These are phyloP conservation scores for Triops longicaudatus DNA, from an alignment of 1,140 invertebrate genomes.

Conservation along the genomic window DNA sequence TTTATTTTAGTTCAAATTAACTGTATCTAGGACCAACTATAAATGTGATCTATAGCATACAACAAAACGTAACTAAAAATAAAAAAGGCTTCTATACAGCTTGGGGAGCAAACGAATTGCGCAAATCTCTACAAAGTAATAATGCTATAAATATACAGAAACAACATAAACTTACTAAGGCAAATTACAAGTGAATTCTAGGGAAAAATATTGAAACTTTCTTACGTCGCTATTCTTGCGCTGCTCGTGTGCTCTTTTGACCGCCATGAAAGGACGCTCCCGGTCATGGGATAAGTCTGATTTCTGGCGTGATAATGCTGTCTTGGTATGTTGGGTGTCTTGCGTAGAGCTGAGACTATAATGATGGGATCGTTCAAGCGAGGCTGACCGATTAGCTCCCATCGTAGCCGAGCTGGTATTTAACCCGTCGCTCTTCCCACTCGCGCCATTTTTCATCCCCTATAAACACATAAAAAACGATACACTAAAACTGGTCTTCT, in stretches of 20 bases:
- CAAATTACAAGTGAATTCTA: background rate
- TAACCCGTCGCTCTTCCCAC: constrained; percentile 34
- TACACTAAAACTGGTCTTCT: background rate
- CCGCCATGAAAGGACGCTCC: constrained; percentile 54
- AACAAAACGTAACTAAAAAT: too few relatives aligned
- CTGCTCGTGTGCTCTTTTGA: constrained; percentile 54
- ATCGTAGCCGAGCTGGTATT: constrained; percentile 48
- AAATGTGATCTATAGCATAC: too few relatives aligned
- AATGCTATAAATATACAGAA: too few relatives aligned
- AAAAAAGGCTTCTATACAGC: too few relatives aligned
- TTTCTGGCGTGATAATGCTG: constrained; percentile 41
- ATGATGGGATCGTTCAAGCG: constrained; percentile 35
- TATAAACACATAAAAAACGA: constrained; percentile 2
- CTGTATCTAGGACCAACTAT: too few relatives aligned
- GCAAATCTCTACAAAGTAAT: too few relatives aligned
- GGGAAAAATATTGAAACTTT: background rate
- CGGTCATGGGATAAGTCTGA: constrained; percentile 44
- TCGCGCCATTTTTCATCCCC: background rate
- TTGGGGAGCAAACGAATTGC: too few relatives aligned
- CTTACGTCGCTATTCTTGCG: constrained; percentile 23
- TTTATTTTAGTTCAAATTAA: too few relatives aligned
- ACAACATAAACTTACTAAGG: too few relatives aligned
- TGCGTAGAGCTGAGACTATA: constrained; percentile 30
- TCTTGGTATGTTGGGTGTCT: constrained; percentile 30
- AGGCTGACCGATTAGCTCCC: constrained; percentile 42